Evolutionary conservation across 2,113 vertebrate species (phyloP).

Genomic region (Anolis sagrei): DNA sequence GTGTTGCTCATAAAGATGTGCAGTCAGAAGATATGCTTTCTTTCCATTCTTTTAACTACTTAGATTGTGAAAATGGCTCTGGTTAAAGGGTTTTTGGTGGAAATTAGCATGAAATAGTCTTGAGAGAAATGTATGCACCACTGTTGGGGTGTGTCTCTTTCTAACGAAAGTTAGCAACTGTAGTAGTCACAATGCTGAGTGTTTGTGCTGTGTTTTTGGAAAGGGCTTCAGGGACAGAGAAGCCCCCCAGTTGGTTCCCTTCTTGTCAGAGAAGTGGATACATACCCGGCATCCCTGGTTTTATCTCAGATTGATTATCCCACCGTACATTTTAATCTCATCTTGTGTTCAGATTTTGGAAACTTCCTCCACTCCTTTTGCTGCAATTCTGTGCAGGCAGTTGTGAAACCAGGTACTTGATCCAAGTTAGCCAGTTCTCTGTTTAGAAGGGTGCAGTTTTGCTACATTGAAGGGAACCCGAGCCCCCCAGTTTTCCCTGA

Average conservation of each 20-base stretch:
- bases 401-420: neutral
- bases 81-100: neutral
- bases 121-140: neutral
- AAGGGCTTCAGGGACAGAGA: neutral
- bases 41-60: neutral
- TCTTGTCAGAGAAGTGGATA: neutral
- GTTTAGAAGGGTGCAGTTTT: no score
- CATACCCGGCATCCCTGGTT: neutral
- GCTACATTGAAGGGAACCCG: no score
- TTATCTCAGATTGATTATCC: neutral
- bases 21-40: neutral
- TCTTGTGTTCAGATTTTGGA: neutral
- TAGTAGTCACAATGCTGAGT: neutral
- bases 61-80: neutral
- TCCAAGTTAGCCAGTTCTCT: neutral
- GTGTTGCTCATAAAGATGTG: neutral
- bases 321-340: neutral
- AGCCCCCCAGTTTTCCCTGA: neutral
- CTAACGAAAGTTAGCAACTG: neutral
- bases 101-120: neutral
- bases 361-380: neutral
- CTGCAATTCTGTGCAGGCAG: neutral
- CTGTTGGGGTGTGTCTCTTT: neutral
- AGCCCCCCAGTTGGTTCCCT: neutral
- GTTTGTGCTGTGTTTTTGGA: neutral